These are phyloP conservation scores for Gryllus longicercus DNA, from an alignment of 2,888 invertebrate species.

Conservation along the genomic window DNA sequence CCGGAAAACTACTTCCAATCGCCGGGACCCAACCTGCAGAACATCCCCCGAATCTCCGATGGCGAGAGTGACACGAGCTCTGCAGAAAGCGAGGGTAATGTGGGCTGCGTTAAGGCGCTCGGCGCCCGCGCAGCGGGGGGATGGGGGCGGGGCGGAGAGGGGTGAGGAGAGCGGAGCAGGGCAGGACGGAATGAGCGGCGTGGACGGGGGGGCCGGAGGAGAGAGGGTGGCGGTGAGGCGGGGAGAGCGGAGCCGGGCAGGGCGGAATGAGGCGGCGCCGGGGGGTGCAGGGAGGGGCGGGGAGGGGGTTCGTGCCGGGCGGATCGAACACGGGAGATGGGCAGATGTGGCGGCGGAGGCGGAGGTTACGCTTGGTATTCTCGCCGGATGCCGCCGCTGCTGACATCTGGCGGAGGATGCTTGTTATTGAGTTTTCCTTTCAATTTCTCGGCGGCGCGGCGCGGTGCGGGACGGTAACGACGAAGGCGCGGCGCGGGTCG, in stretches of 20 bases:
- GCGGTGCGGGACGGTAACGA: background rate
- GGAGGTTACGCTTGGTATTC: constrained; percentile 8
- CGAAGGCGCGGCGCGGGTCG: background rate
- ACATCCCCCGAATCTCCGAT: no score
- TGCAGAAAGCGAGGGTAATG: no score
- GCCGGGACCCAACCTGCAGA: no score
- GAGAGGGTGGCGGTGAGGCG: background rate
- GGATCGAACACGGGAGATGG: background rate
- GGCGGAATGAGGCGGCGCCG: background rate
- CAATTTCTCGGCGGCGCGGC: background rate
- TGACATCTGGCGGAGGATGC: background rate
- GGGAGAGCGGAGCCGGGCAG: background rate
- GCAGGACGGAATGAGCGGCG: no score
- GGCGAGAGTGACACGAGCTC: no score
- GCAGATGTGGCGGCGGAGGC: background rate
- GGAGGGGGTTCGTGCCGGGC: background rate
- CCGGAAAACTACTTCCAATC: no score
- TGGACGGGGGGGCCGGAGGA: no score
- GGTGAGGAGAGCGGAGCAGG: background rate
- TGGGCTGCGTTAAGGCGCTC: background rate
- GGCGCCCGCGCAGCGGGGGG: background rate
- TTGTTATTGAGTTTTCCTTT: constrained; percentile 10
- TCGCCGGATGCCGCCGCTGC: background rate
- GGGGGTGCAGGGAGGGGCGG: background rate
- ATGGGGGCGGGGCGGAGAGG: background rate